phyloP scores from a whole-genome alignment of 2,888 invertebrate species.

The Eumacrocentrus americanus region DNA sequence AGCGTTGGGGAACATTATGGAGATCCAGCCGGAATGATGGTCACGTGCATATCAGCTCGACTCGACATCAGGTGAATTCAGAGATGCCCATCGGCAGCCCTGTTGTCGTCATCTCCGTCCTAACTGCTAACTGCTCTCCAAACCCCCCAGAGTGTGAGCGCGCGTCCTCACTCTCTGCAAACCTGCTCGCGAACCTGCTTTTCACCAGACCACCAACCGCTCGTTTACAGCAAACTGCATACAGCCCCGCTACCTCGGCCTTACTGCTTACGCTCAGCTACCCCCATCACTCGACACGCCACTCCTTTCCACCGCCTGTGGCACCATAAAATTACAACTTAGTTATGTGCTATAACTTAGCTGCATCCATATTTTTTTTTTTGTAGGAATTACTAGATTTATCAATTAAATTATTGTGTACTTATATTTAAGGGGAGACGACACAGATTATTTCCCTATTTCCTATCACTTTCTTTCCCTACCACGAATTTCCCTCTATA shows the following conservation, averaged over 20 bases:
- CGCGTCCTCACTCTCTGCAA: constrained; percentile 23
- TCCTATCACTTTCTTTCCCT: neutral
- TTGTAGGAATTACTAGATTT: neutral
- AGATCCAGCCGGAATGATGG: constrained; percentile 1
- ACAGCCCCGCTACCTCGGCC: constrained; percentile 58
- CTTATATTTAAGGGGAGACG: constrained; percentile 7
- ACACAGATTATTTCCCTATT: constrained; percentile 13
- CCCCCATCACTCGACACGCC: constrained; percentile 60
- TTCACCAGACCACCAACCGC: constrained; percentile 54
- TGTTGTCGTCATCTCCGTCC: constrained; percentile 11
- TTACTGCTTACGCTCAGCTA: constrained; percentile 60
- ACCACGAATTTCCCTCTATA: no score
- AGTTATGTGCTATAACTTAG: constrained; percentile 51
- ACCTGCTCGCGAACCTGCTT: constrained; percentile 38
- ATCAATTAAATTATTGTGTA: no score
- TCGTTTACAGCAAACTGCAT: constrained; percentile 57
- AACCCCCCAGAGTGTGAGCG: constrained; percentile 22
- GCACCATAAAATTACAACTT: constrained; percentile 62
- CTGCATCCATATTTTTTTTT: constrained; percentile 42
- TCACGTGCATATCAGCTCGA: neutral
- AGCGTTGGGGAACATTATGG: neutral
- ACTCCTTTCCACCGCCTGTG: constrained; percentile 62
- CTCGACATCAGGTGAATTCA: neutral
- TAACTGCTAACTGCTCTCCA: neutral
- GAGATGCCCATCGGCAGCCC: neutral